Conservation (phyloP, 2,797 vertebrate genomes). For the Phoeniculus purpureus region DNA sequence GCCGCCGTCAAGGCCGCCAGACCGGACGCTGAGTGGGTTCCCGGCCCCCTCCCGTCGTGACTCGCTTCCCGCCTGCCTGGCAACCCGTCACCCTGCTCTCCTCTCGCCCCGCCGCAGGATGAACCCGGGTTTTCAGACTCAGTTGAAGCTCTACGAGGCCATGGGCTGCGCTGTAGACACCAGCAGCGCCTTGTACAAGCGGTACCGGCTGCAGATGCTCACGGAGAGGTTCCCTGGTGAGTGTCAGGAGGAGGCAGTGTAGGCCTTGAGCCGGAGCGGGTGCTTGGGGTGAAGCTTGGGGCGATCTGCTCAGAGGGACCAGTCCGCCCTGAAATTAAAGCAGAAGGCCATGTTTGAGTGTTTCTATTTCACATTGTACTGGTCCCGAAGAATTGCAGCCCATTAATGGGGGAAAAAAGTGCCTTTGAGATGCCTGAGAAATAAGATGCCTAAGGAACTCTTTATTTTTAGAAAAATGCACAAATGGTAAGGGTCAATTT, state of each 20-base stretch:
- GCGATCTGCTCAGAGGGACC: accelerated
- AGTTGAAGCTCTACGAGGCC: slow-evolving; percentile 87
- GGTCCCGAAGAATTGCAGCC: neutral
- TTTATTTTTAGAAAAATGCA: neutral
- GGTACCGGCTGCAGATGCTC: slow-evolving; percentile 87
- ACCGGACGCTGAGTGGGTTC: slow-evolving; percentile 84
- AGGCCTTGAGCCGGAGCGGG: neutral
- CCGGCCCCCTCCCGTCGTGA: neutral
- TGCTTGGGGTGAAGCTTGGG: neutral
- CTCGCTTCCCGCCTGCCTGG: too few relatives aligned
- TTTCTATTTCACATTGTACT: accelerated
- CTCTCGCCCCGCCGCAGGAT: slow-evolving; percentile 78
- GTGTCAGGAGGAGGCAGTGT: neutral
- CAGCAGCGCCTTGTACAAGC: slow-evolving; percentile 85
- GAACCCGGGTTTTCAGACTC: slow-evolving; percentile 88
- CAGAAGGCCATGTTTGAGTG: accelerated
- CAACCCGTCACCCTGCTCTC: neutral
- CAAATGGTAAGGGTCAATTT: neutral
- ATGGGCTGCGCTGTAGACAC: slow-evolving; percentile 87
- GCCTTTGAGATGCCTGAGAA: neutral
- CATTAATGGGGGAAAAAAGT: accelerated
- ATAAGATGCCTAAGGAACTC: neutral
- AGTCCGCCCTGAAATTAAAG: accelerated
- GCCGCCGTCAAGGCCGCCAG: slow-evolving; percentile 79
- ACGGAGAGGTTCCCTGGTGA: slow-evolving; percentile 87